These are phyloP conservation scores for Tanypteryx hageni DNA, from an alignment of 2,888 invertebrate genomes.

Conservation along the genomic window DNA sequence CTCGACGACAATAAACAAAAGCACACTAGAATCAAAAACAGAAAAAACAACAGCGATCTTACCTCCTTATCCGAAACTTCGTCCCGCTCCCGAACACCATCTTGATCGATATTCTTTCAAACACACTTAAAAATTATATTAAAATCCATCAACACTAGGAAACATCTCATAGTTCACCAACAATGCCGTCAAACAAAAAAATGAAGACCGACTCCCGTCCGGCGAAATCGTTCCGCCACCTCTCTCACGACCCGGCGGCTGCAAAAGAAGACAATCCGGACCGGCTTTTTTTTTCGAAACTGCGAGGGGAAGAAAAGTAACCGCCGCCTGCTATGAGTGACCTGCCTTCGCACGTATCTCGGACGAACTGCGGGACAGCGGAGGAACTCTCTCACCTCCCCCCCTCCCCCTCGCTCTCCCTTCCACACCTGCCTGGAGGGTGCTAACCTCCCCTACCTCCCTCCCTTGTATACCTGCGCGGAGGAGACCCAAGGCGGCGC, in stretches of 20 bases:
- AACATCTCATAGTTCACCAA: constrained; percentile 11
- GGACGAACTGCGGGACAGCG: constrained; percentile 41
- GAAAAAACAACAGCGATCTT: constrained; percentile 52
- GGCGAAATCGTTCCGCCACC: neutral
- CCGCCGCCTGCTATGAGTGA: constrained; percentile 13
- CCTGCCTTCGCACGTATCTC: constrained; percentile 65
- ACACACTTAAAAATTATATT: constrained; percentile 33
- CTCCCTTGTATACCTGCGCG: constrained; percentile 21
- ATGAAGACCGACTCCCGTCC: neutral
- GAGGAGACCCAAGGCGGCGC: constrained; percentile 65
- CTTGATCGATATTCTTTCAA: constrained; percentile 67
- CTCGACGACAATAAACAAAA: no score
- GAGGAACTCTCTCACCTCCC: constrained; percentile 28
- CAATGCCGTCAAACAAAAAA: neutral
- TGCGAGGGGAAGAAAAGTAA: no score
- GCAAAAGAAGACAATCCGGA: neutral
- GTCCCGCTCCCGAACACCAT: constrained; percentile 73
- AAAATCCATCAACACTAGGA: neutral
- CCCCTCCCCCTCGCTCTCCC: constrained; percentile 65
- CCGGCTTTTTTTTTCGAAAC: neutral
- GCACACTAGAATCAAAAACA: neutral
- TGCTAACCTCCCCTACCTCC: constrained; percentile 18
- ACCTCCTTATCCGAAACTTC: constrained; percentile 72
- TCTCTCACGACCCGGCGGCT: neutral
- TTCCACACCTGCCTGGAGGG: constrained; percentile 64